Evolutionary conservation across 2,888 invertebrate species (phyloP).

Genomic region (Phytoseiulus persimilis): DNA sequence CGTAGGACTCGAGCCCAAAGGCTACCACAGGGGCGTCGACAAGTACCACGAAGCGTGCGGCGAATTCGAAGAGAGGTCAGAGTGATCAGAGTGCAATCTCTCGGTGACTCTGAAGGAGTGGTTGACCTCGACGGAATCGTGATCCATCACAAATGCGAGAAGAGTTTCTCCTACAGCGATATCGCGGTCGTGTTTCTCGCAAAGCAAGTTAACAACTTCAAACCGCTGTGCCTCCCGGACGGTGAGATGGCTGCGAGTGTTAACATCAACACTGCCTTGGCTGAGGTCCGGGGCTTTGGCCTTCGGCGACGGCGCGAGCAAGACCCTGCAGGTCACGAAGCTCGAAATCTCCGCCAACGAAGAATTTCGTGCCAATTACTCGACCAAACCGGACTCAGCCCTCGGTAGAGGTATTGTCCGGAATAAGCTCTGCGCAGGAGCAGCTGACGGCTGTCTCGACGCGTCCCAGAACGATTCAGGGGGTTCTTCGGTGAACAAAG

Average conservation of each 20-base stretch:
- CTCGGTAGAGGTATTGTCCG: not conserved
- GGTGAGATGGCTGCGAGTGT: not conserved
- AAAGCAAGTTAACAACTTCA: not conserved
- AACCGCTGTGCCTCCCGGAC: not conserved
- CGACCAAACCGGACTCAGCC: not conserved
- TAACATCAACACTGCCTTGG: not conserved
- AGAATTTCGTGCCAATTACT: not conserved
- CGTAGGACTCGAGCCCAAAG: not conserved
- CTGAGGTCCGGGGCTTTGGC: conserved; percentile 7
- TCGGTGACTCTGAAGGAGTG: not conserved
- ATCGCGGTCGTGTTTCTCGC: not conserved
- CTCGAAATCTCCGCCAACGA: conserved; percentile 13
- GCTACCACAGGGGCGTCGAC: conserved; percentile 7
- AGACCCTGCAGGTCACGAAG: not conserved
- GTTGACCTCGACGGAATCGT: not conserved
- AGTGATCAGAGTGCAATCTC: too few species aligned
- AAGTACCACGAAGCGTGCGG: not conserved
- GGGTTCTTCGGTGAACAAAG: not conserved
- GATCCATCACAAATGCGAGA: not conserved
- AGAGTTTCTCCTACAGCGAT: not conserved
- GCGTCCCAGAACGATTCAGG: conserved; percentile 19
- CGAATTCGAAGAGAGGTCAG: not conserved
- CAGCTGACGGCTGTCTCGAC: not conserved
- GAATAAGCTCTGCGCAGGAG: conserved; percentile 11
- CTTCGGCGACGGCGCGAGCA: not conserved